Conservation (phyloP, 2,797 vertebrate genomes). For the Lepidocolaptes lacrymiger region DNA sequence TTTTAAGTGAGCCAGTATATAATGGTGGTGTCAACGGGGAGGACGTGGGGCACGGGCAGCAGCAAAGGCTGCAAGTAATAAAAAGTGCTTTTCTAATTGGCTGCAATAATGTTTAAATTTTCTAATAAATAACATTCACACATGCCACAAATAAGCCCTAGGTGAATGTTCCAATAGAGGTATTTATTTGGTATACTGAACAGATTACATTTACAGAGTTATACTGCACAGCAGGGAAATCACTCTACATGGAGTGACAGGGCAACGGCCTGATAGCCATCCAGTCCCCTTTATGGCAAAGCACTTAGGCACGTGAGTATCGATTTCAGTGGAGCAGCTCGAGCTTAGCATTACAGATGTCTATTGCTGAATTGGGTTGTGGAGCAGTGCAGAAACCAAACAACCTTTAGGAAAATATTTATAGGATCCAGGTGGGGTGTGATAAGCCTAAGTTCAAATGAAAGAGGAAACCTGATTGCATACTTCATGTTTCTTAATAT, state of each 20-base stretch:
- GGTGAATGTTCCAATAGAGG: slow-evolving; percentile 25
- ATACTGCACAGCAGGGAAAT: slow-evolving; percentile 41
- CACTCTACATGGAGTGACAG: background rate
- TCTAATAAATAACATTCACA: slow-evolving; percentile 38
- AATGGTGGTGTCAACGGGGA: background rate
- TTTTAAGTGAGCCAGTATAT: background rate
- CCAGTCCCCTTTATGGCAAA: background rate
- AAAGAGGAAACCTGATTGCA: background rate
- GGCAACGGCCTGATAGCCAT: background rate
- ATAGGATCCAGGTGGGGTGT: slow-evolving; percentile 15
- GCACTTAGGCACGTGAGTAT: background rate
- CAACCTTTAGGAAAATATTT: slow-evolving; percentile 40
- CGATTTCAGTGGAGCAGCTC: slow-evolving; percentile 7
- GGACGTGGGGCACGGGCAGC: background rate
- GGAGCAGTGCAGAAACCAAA: background rate
- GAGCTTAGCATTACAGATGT: background rate
- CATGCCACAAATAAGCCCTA: background rate
- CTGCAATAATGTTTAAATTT: slow-evolving; percentile 44
- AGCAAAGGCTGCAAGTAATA: slow-evolving; percentile 18
- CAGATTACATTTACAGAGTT: slow-evolving; percentile 30
- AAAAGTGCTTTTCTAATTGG: slow-evolving; percentile 49
- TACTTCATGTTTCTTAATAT: background rate
- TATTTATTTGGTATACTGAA: slow-evolving; percentile 28
- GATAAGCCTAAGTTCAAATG: background rate
- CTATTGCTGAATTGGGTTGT: background rate